Percentiles rank a stretch among this genome's conserved stretches.
Conservation (phyloP, 2,113 vertebrate genomes). For the Zootoca vivipara region DNA sequence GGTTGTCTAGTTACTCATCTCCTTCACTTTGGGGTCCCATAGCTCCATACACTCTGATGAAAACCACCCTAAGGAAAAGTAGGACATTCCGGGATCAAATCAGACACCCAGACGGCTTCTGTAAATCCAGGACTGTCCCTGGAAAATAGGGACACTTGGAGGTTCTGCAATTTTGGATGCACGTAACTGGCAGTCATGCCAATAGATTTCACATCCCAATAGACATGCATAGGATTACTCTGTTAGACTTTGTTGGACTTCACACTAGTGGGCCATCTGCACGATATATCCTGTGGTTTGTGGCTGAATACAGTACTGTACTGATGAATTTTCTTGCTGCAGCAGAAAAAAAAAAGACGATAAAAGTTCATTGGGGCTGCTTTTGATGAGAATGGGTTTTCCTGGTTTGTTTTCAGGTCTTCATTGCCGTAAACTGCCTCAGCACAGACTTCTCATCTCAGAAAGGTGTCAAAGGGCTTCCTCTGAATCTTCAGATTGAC, state of each 20-base stretch:
- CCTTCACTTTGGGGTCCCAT: too few species aligned
- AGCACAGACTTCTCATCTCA: conserved; percentile 99
- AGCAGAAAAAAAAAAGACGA: neutral
- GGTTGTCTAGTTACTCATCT: too few species aligned
- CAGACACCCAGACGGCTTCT: too few species aligned
- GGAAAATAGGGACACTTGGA: neutral
- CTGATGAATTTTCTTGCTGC: neutral
- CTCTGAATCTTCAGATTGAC: conserved; percentile 95
- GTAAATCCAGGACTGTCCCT: neutral
- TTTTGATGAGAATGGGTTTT: neutral
- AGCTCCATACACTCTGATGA: too few species aligned
- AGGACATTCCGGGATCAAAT: too few species aligned
- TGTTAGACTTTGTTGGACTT: neutral
- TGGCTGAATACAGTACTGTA: neutral
- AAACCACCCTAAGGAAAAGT: too few species aligned
- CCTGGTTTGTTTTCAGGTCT: conserved; percentile 82
- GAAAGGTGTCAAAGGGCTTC: conserved; percentile 97
- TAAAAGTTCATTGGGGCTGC: neutral
- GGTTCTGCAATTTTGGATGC: neutral
- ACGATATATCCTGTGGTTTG: neutral
- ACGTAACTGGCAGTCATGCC: neutral
- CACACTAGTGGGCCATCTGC: neutral
- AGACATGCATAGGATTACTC: neutral
- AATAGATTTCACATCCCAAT: neutral
- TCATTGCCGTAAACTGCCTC: conserved; percentile 97